These are phyloP conservation scores for Takifugu flavidus DNA, from an alignment of 2,113 vertebrate species.

Conservation along the genomic window DNA sequence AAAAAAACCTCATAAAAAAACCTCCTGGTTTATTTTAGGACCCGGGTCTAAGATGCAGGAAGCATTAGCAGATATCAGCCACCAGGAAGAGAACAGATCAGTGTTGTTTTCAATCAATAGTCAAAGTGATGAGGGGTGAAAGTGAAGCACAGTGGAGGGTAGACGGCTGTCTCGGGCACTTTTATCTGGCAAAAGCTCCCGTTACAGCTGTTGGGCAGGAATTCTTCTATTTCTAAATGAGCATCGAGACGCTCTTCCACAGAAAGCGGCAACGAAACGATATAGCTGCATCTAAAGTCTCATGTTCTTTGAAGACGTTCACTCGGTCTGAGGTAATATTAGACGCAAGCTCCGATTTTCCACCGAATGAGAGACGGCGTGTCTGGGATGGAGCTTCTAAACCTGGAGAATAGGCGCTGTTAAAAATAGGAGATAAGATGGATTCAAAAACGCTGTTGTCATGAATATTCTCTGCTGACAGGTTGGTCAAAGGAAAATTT, in stretches of 20 bases:
- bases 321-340: conserved; percentile 56
- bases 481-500: not conserved
- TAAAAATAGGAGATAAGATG: too few species aligned
- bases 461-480: too few species aligned
- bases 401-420: not conserved
- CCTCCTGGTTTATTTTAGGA: too few species aligned
- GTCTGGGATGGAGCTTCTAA: conserved; percentile 33
- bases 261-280: conserved; percentile 19
- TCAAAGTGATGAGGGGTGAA: conserved; percentile 20
- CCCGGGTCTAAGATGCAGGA: not conserved
- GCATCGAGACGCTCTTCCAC: conserved; percentile 39
- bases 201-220: conserved; percentile 40
- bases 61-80: not conserved
- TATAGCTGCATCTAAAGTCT: conserved; percentile 40
- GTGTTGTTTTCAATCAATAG: conserved; percentile 55
- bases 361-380: conserved; percentile 28
- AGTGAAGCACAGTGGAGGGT: conserved; percentile 24
- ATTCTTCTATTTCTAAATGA: conserved; percentile 35
- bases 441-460: too few species aligned
- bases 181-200: conserved; percentile 36
- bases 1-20: too few species aligned
- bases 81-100: conserved; percentile 2
- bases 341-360: conserved; percentile 45
- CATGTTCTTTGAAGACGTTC: conserved; percentile 53
- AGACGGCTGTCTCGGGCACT: conserved; percentile 26